Percentiles rank a stretch among this genome's conserved stretches.
Conservation (phyloP, 2,888 invertebrate species). For the Petrolisthes cinctipes region DNA sequence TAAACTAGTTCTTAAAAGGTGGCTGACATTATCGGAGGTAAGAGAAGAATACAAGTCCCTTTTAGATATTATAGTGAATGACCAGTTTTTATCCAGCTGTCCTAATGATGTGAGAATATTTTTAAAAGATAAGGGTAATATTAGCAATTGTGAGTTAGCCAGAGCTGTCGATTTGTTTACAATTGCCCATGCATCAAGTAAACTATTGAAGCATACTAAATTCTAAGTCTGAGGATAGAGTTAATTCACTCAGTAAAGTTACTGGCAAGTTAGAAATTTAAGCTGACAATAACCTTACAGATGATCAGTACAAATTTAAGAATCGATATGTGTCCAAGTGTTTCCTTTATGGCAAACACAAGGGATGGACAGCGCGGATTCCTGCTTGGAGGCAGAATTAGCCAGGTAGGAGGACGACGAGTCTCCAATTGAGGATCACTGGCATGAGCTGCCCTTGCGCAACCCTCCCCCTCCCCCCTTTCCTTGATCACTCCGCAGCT, state of each 20-base stretch:
- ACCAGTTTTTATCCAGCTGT: conserved; percentile 19
- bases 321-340: neutral
- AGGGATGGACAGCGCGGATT: too few relatives aligned
- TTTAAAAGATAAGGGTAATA: conserved; percentile 4
- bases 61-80: neutral
- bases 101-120: neutral
- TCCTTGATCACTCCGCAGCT: too few relatives aligned
- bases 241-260: too few relatives aligned
- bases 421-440: too few relatives aligned
- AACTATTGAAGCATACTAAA: neutral
- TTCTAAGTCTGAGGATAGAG: neutral
- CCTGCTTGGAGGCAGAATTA: too few relatives aligned
- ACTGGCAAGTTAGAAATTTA: neutral
- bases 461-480: too few relatives aligned
- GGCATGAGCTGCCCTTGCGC: too few relatives aligned
- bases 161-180: conserved; percentile 11
- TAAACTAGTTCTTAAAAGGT: neutral
- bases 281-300: neutral
- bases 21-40: conserved; percentile 15
- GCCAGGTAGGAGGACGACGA: too few relatives aligned
- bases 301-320: neutral
- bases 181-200: neutral
- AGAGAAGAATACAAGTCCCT: conserved; percentile 1
- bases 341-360: neutral
- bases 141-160: conserved; percentile 5